Conservation (phyloP, 2,888 invertebrate species). For the Aricia artaxerxes region DNA sequence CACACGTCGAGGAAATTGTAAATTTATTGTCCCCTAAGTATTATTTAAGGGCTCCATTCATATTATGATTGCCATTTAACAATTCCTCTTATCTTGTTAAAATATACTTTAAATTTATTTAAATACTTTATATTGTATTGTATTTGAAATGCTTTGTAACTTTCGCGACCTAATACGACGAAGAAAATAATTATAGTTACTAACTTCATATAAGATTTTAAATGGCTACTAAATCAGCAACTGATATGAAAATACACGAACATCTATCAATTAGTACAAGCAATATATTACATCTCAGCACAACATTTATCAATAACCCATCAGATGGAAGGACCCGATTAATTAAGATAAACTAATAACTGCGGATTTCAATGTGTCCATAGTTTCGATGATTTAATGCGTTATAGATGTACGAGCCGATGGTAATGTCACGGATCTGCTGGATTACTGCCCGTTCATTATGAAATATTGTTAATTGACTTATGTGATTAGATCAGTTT, state of each 20-base stretch:
- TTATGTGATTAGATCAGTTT: background rate
- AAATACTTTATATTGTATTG: background rate
- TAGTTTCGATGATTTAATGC: constrained; percentile 13
- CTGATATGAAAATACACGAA: background rate
- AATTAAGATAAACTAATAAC: constrained; percentile 22
- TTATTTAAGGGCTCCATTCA: background rate
- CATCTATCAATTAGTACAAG: background rate
- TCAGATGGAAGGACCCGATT: constrained; percentile 18
- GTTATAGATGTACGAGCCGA: background rate
- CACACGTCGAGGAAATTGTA: background rate
- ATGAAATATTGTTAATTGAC: constrained; percentile 21
- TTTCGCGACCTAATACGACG: too few species aligned
- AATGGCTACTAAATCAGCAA: background rate
- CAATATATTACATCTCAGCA: background rate
- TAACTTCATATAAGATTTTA: background rate
- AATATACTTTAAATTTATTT: background rate
- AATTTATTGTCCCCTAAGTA: background rate
- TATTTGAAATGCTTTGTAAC: background rate
- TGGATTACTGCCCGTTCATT: background rate
- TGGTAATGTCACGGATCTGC: background rate
- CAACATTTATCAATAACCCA: background rate
- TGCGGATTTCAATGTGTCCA: background rate
- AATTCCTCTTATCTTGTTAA: background rate
- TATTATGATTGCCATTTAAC: background rate
- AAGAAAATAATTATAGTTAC: too few species aligned